Evolutionary conservation across 2,888 invertebrate genomes (phyloP).

Genomic region (Apotomis betuletana): DNA sequence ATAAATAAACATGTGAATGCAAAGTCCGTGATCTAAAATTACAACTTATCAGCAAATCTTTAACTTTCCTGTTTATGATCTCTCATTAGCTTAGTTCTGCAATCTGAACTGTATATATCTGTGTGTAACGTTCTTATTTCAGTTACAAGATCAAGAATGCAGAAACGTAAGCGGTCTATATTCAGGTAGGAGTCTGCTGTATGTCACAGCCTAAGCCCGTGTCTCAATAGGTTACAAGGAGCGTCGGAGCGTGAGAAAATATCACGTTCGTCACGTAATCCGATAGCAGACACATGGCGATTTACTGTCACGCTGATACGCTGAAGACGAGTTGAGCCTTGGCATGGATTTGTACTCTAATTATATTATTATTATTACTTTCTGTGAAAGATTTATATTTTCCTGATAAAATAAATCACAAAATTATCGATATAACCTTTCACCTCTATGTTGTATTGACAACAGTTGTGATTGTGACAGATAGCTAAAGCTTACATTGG

Average conservation of each 20-base stretch:
- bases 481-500: constrained; percentile 2
- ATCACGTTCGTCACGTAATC: constrained; percentile 44
- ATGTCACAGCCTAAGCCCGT: constrained; percentile 33
- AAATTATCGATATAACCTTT: too few relatives aligned
- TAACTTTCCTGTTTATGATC: background rate
- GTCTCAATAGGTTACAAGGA: constrained; percentile 38
- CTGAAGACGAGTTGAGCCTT: constrained; percentile 28
- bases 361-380: background rate
- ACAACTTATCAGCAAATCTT: background rate
- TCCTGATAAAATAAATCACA: too few relatives aligned
- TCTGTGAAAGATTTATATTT: too few relatives aligned
- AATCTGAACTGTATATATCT: background rate
- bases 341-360: constrained; percentile 24
- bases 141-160: background rate
- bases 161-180: background rate
- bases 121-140: background rate
- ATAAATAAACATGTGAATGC: too few relatives aligned
- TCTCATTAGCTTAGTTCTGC: background rate
- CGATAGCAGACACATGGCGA: constrained; percentile 40
- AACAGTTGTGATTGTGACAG: too few relatives aligned
- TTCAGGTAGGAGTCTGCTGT: constrained; percentile 9
- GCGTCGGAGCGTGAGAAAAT: constrained; percentile 40
- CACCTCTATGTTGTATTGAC: background rate
- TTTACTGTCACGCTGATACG: constrained; percentile 32
- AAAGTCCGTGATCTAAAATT: too few relatives aligned